Conservation (phyloP, 1,140 invertebrate species). For the Papilio helenus region DNA sequence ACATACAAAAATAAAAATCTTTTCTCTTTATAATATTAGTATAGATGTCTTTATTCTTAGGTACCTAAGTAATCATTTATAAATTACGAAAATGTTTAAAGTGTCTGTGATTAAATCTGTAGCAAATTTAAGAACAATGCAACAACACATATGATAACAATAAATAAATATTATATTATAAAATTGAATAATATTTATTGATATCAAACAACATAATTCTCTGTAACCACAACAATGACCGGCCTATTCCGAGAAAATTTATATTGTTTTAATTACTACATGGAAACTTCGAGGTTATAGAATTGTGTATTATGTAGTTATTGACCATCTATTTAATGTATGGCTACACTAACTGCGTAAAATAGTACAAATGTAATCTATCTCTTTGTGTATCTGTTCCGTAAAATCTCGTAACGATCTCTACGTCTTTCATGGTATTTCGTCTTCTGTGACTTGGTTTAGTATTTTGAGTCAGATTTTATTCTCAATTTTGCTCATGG, state of each 20-base stretch:
- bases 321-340: not conserved
- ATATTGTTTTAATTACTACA: slow-evolving; percentile 1
- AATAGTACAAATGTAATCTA: not conserved
- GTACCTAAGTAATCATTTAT: no score
- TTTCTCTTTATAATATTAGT: no score
- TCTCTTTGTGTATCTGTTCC: not conserved
- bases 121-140: not conserved
- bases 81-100: no score
- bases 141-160: not conserved
- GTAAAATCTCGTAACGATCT: not conserved
- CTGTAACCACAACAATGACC: slow-evolving; percentile 13
- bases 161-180: not conserved
- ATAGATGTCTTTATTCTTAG: no score
- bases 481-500: no score
- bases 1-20: no score
- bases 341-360: not conserved
- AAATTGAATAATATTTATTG: slow-evolving; percentile 9
- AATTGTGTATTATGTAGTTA: not conserved
- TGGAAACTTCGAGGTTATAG: not conserved
- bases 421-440: not conserved
- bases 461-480: not conserved
- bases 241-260: slow-evolving; percentile 14
- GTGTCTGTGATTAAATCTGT: not conserved
- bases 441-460: not conserved
- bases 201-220: slow-evolving; percentile 3